Evolutionary conservation across 2,888 invertebrate genomes (phyloP), one percentile per base, ranked within the genome.

Genomic region (Eupsilia transversa): DNA sequence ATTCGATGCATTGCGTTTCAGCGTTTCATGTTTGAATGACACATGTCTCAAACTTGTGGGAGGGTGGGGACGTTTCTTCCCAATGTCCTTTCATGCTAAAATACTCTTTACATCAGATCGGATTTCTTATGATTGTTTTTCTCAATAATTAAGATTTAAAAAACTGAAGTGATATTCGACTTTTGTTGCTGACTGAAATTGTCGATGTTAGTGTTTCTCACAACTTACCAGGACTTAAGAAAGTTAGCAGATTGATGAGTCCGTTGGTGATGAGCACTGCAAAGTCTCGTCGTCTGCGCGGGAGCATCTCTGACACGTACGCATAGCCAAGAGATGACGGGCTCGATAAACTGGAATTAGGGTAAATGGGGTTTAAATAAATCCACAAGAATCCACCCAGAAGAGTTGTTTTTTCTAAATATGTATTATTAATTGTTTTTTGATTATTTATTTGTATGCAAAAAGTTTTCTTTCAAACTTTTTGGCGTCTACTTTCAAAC

Each of bases 221-320:
- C 3, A 56, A 56, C 83, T 71, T 83, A 95, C 96, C 89, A 43
- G 95, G 94, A 67, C 91, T 93, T 0, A 94, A 83, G 0, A 92
- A 90, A 0, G 95, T 92, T 0, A 94, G 88, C 5, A 94, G 77
- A 88, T 94, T 95, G 14, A 95, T 87, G 1, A 94, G 85, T 0
- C 93, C 95, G 69, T 95, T 95, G 77, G 92, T 92, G 60, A 94
- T 80, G 20, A 96, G 89, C 3, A 96, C 91, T 0, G 92, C 91
- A 12, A 90, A 86, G 84, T 96, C 96, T 0, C 96, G 89, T 0
- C 91, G 87, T 20, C 84, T 89, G 38, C 85, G 85, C 14, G 95
- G 94, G 80, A 93, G 84, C 86, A 95, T 80, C 83, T 96, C 96
- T 1, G 94, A 94, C 0, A 93, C 92, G 82, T 94, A 86, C 23